Evolutionary conservation across 2,113 vertebrate genomes (phyloP), one percentile per base, ranked within the genome.

Genomic region (Lanius collurio): DNA sequence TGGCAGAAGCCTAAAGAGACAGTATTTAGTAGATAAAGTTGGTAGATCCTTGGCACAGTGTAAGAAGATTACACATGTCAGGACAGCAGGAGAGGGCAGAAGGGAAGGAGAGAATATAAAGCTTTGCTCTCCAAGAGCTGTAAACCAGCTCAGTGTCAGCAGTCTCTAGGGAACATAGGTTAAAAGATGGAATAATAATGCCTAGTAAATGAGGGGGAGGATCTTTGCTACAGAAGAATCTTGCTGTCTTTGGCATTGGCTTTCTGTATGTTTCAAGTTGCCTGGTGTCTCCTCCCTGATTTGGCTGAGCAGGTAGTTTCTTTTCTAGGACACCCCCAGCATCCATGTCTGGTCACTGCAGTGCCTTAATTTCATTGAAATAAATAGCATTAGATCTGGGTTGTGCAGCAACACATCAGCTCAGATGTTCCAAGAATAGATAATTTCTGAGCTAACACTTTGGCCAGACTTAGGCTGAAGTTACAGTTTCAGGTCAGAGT

Each of bases 51-150:
- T 62, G 81, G 55, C 39, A 42, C 55, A 63, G 28, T 8, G 4
- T 95, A 91, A 90, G 94, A 80, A 88, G 89, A 93, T 96, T 91
- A 87, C 20, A 37, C 56, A 63, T 93, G 84, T 87, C 75, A 75
- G 14, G 31, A 74, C 71, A 85, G 79, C 87, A 52, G 59, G 77
- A 90, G 79, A 46, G 41, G 27, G 44, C 0, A 1, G 56, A 28
- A 37, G 74, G 73, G 60, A 83, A 57, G 71, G 57, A 83, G 46
- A 71, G 78, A 80, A 27, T 33, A 44, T 20, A 49, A 59, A 59
- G 59, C 55, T 64, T 52, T 77, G n/a, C 57, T 85, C 46, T 63
- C 42, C 59, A 44, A 62, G 35, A 39, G 42, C 27, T 87, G 1
- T 60, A 47, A 85, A 15, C 35, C 76, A 75, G 35, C 30, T 50